Conservation (phyloP, 2,797 vertebrate genomes). For the Distichodus sexfasciatus region DNA sequence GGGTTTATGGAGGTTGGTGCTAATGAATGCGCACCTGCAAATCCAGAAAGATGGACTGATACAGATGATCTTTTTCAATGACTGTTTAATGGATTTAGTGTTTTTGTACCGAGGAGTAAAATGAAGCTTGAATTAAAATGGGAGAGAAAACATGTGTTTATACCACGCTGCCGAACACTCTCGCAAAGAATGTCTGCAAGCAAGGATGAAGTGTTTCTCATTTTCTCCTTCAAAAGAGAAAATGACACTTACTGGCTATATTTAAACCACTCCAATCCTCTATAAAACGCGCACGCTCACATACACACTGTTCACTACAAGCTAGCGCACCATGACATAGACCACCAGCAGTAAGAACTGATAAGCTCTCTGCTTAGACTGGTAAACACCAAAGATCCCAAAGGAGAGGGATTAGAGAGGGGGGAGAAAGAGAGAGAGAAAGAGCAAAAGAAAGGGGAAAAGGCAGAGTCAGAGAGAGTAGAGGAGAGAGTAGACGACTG, state of each 20-base stretch:
- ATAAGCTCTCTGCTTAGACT: slow-evolving; percentile 31
- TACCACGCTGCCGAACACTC: not conserved
- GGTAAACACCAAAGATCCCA: slow-evolving; percentile 33
- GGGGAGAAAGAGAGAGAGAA: not conserved
- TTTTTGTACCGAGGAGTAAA: not conserved
- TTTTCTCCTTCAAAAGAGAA: not conserved
- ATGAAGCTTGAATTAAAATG: not conserved
- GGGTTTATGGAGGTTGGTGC: not conserved
- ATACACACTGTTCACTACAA: not conserved
- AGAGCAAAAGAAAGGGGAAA: not conserved
- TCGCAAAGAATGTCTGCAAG: not conserved
- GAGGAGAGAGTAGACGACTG: not conserved
- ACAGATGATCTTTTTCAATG: not conserved
- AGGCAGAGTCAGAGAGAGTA: not conserved
- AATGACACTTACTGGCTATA: slow-evolving; percentile 17
- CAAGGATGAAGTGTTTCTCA: not conserved
- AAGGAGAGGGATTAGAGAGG: slow-evolving; percentile 22
- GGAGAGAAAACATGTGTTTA: not conserved
- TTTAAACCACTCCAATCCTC: slow-evolving; percentile 29
- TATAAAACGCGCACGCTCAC: slow-evolving; percentile 20
- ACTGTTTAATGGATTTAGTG: not conserved
- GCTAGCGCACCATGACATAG: slow-evolving; percentile 10
- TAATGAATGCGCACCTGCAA: slow-evolving; percentile 17
- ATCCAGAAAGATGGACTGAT: not conserved
- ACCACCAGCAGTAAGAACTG: slow-evolving; percentile 31